Evolutionary conservation across 2,113 vertebrate species (phyloP).

Genomic region (Alligator mississippiensis): DNA sequence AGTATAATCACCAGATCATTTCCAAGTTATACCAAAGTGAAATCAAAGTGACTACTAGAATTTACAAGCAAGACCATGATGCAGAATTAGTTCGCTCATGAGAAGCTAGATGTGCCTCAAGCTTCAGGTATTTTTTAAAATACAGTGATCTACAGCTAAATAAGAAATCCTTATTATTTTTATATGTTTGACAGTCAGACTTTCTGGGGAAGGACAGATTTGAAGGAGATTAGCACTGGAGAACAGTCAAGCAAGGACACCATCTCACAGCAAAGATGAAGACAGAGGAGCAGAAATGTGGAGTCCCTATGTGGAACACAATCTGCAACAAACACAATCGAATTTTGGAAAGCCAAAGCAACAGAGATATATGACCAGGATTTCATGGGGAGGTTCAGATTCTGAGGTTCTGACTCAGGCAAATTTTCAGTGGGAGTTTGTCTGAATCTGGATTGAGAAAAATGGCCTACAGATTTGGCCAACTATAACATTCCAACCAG

Average conservation of each 20-base stretch:
- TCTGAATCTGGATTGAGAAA: slow-evolving; percentile 23
- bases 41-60: slow-evolving; percentile 8
- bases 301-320: slow-evolving; percentile 8
- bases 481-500: slow-evolving; percentile 20
- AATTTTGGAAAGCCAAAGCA: slow-evolving; percentile 43
- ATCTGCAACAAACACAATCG: slow-evolving; percentile 21
- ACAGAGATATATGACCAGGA: slow-evolving; percentile 56
- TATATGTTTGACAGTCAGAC: slow-evolving; percentile 31
- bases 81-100: slow-evolving; percentile 24
- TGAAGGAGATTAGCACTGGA: slow-evolving; percentile 49
- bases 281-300: slow-evolving; percentile 22
- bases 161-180: slow-evolving; percentile 39
- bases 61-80: slow-evolving; percentile 43
- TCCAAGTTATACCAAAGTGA: not conserved
- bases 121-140: slow-evolving; percentile 31
- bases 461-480: slow-evolving; percentile 20
- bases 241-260: slow-evolving; percentile 19
- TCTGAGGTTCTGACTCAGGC: slow-evolving; percentile 69
- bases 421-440: slow-evolving; percentile 41
- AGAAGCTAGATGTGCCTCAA: slow-evolving; percentile 40
- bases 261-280: slow-evolving; percentile 7
- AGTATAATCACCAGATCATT: not conserved
- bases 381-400: slow-evolving; percentile 53
- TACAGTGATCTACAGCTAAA: not conserved
- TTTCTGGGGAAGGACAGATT: slow-evolving; percentile 35